Base-by-base conservation (phyloP, 1,140 invertebrate species). In the Littorina saxatilis region DNA sequence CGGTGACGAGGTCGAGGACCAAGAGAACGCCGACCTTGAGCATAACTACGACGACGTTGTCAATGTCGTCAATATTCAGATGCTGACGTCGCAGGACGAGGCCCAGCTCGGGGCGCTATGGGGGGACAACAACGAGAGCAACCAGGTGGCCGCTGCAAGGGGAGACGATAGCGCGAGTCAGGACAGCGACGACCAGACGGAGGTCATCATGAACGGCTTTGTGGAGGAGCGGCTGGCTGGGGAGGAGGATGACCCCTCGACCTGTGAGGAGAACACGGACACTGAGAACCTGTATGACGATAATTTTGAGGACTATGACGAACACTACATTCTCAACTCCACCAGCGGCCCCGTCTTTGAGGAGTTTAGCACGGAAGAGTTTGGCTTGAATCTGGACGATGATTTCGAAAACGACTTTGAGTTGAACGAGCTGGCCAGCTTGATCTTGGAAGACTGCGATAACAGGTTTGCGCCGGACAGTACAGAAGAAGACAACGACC, bases 251-350 rank as follows among this genome's bases (percentile, higher is more conserved):
- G 84, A 82, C 1, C 73, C 83, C 50, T 84, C 83, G 3, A 79
- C 74, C 43, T 82, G 85, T 73, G 80, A 85, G 37, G 89, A 89
- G 74, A 87, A 90, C 76, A 87, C 89, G 9, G 89, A 90, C 82
- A 88, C 87, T 84, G 90, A 91, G 82, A 87, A 90, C 84, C 87
- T 90, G 72, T 90, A 90, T 77, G 90, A 91, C 80, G 90, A 91
- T 80, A 88, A 89, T 84, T 91, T 88, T 74, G 89, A 90, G 63
- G 87, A 88, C 39, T 90, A 91, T 75, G 88, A 88, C 66, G 90
- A 91, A 82, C 88, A 91, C 32, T 91, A 91, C 80, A 87, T 88
- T 52, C 70, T 90, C 35, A 85, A 87, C 82, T 72, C 86, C 15
- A 85, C 87, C 63, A 84, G 80, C 68, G 86, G 83, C 29, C 86